A percentile compares a stretch with the other conserved stretches of the same genome.
These are phyloP conservation scores for Callyntrura sp. DNA, from an alignment of 2,888 invertebrate genomes.

Conservation along the genomic window DNA sequence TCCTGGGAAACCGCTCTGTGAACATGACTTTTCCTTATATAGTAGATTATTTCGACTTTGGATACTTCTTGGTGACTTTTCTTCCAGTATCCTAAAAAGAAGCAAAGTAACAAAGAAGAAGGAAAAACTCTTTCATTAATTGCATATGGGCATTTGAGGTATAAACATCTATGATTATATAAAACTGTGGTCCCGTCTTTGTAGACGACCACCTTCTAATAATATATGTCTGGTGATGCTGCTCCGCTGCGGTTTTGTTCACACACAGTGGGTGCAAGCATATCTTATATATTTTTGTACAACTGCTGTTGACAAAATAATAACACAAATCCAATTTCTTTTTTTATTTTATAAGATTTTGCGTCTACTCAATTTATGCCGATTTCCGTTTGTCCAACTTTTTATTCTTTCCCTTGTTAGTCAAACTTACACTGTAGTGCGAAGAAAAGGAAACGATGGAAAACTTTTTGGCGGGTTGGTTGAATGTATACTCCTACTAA, in stretches of 20 bases:
- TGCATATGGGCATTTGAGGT: constrained; percentile 2
- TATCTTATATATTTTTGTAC: not conserved
- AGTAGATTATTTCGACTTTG: not conserved
- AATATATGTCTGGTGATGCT: not conserved
- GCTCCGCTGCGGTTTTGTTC: constrained; percentile 1
- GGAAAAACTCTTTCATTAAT: constrained; percentile 40
- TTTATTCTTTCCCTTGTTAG: constrained; percentile 63
- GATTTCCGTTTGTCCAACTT: constrained; percentile 75
- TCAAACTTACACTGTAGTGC: constrained; percentile 44
- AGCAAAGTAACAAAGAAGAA: too few relatives aligned
- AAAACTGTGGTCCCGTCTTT: too few relatives aligned
- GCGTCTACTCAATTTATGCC: constrained; percentile 69
- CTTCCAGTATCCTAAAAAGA: too few relatives aligned
- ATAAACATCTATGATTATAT: too few relatives aligned
- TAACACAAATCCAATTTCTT: constrained; percentile 59
- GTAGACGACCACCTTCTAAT: not conserved
- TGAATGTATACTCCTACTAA: constrained; percentile 19
- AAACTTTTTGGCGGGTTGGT: constrained; percentile 37
- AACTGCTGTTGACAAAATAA: constrained; percentile 58
- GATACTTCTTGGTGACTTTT: too few relatives aligned
- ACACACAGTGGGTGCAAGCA: too few relatives aligned
- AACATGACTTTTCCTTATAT: not conserved
- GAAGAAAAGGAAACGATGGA: constrained; percentile 1
- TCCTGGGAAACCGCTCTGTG: too few relatives aligned
- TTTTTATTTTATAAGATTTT: constrained; percentile 47